A percentile compares a stretch with the other conserved stretches of the same genome.
Evolutionary conservation across 2,888 invertebrate genomes (phyloP).

Genomic region (Podabrus alpinus): DNA sequence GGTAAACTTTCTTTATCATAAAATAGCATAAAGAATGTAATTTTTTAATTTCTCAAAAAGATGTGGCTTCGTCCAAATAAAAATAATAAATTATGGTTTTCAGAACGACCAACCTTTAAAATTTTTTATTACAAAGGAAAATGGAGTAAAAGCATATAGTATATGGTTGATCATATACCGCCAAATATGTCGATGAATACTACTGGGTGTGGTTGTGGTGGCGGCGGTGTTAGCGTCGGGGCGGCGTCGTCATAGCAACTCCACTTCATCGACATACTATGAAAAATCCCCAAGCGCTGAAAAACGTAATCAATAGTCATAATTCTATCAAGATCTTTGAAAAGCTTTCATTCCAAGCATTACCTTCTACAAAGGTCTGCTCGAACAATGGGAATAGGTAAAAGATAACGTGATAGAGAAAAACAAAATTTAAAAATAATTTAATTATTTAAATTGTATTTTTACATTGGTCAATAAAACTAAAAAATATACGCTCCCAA

Average conservation of each 20-base stretch:
- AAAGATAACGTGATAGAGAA: neutral
- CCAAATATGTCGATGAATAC: constrained; percentile 33
- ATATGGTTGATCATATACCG: constrained; percentile 10
- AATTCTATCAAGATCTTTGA: constrained; percentile 37
- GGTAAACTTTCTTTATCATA: too few relatives aligned
- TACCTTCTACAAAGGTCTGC: constrained; percentile 12
- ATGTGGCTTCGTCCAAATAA: too few relatives aligned
- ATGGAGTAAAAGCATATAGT: neutral
- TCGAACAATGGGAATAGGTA: neutral
- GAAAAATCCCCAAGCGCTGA: constrained; percentile 51
- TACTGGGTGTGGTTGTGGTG: constrained; percentile 45
- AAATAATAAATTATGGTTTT: neutral
- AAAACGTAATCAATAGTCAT: constrained; percentile 51
- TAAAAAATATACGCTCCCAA: neutral
- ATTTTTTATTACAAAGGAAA: neutral
- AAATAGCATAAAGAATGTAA: too few relatives aligned
- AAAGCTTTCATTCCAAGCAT: constrained; percentile 24
- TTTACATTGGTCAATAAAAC: neutral
- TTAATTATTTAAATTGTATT: neutral
- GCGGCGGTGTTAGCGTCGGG: constrained; percentile 34
- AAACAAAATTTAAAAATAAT: neutral
- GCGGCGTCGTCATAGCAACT: constrained; percentile 51
- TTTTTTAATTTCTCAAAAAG: too few relatives aligned
- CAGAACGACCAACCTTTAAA: neutral
- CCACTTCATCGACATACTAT: constrained; percentile 52